Evolutionary conservation across 2,888 invertebrate genomes (phyloP), one percentile per base, ranked within the genome.

Genomic region (Rhopalosiphum nymphaeae): DNA sequence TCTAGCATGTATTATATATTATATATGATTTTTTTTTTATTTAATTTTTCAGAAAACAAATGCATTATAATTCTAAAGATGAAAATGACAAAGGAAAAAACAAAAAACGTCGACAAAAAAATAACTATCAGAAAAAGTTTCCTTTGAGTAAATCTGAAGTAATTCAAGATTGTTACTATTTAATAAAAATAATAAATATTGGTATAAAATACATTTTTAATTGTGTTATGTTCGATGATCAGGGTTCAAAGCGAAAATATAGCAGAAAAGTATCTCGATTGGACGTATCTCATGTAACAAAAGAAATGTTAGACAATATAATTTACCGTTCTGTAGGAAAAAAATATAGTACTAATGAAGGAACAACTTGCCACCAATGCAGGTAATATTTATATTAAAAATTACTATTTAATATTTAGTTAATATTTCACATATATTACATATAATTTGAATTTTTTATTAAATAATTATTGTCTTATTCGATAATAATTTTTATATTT

Each of bases 361-460:
- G 93, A 0, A 93, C 93, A 13, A 84, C 89, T 16, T 93, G 93
- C 25, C 93, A 93, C 16, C 93, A 93, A 67, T 93, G 93, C 93
- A 89, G 93, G 93, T 93, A 49, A 87, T 3, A 86, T 85, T 85
- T 85, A 44, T 25, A 25, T 85, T 44, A 36, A 21, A n/a, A n/a
- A n/a, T n/a, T n/a, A n/a, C n/a, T n/a, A n/a, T n/a, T n/a, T n/a
- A n/a, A n/a, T n/a, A n/a, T n/a, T n/a, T n/a, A n/a, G n/a, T n/a
- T n/a, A n/a, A 46, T 44, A 44, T 21, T 84, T 25, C 11, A n/a
- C 67, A 11, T 42, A 25, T 42, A 42, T 26, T 25, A 42, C 10
- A 42, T 85, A 26, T 42, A 11, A 4, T 42, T 25, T 44, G 29
- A 13, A 1, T 29, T 29, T 13, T 86, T 46, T 46, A 46, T 13